Evolutionary conservation across 2,113 vertebrate species (phyloP).

Genomic region (Callithrix jacchus): DNA sequence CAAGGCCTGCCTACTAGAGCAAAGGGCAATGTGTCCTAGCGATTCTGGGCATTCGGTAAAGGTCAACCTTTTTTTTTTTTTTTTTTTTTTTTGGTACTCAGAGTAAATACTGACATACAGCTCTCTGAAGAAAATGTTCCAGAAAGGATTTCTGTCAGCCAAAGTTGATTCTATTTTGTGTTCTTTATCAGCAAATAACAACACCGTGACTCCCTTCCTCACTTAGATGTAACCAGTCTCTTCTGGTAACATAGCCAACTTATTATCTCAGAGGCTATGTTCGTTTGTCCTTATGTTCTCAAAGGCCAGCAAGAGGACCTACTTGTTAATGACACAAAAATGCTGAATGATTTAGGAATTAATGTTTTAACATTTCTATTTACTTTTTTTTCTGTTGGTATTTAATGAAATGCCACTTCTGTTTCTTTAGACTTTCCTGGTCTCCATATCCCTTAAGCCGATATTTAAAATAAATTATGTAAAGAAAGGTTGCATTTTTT

Average conservation of each 20-base stretch:
- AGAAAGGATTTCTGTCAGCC: neutral
- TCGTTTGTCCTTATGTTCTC: neutral
- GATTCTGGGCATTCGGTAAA: neutral
- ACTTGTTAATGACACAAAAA: neutral
- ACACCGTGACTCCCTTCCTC: rapidly evolving
- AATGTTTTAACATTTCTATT: neutral
- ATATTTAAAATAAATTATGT: neutral
- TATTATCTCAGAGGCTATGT: rapidly evolving
- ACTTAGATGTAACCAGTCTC: neutral
- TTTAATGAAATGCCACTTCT: neutral
- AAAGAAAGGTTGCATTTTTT: neutral
- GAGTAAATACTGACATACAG: neutral
- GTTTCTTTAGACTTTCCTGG: neutral
- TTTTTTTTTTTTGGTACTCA: neutral
- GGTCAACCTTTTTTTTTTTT: neutral
- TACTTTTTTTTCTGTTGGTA: neutral
- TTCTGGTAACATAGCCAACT: neutral
- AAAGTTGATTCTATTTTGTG: neutral
- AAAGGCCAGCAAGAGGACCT: too few relatives aligned
- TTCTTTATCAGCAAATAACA: neutral
- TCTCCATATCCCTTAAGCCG: neutral
- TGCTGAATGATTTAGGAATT: neutral
- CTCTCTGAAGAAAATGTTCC: neutral
- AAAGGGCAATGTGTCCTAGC: neutral
- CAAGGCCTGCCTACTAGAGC: neutral